Evolutionary conservation across 2,888 invertebrate species (phyloP).

Genomic region (Pyrrhosoma nymphula): DNA sequence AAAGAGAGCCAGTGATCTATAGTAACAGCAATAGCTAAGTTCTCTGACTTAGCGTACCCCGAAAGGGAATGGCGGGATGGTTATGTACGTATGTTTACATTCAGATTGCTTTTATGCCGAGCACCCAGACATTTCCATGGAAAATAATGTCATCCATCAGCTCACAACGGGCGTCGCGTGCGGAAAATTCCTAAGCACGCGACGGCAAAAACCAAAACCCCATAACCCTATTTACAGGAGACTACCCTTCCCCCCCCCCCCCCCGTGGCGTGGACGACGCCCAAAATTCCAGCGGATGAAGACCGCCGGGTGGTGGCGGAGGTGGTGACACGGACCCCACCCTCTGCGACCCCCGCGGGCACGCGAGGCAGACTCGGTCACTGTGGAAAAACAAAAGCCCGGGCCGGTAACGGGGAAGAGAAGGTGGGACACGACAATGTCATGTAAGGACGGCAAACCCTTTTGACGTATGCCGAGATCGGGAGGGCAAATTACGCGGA

Average conservation of each 20-base stretch:
- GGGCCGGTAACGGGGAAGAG: neutral
- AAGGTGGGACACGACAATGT: neutral
- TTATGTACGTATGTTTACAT: too few relatives aligned
- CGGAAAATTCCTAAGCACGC: too few relatives aligned
- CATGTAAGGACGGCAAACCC: neutral
- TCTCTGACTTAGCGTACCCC: too few relatives aligned
- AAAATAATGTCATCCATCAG: too few relatives aligned
- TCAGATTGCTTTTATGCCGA: too few relatives aligned
- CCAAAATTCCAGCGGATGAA: neutral
- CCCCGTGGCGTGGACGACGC: neutral
- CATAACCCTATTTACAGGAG: too few relatives aligned
- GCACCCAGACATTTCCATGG: too few relatives aligned
- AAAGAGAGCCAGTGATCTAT: too few relatives aligned
- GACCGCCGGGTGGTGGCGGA: neutral
- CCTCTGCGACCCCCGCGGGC: neutral
- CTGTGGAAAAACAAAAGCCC: neutral
- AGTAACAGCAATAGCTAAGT: too few relatives aligned
- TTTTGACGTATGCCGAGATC: neutral
- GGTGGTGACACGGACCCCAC: neutral
- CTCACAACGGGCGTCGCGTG: too few relatives aligned
- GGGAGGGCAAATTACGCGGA: neutral
- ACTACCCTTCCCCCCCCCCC: neutral
- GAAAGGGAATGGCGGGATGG: too few relatives aligned
- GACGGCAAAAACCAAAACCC: too few relatives aligned
- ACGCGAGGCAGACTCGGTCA: neutral